These are phyloP conservation scores for Esperia sulphurella DNA, from an alignment of 2,888 invertebrate genomes.

Conservation along the genomic window DNA sequence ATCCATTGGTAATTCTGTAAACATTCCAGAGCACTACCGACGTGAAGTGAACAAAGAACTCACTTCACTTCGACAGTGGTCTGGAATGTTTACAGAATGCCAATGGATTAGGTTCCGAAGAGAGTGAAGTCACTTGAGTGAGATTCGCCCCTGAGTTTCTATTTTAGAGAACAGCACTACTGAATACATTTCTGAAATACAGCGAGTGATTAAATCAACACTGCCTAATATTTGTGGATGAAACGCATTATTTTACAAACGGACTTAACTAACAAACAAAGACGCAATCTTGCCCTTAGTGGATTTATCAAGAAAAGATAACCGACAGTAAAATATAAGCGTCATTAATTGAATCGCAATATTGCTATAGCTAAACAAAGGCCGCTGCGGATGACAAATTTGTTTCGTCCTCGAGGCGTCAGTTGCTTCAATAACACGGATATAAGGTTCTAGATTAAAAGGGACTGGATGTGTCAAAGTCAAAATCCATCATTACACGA, in stretches of 20 bases:
- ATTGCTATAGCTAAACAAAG: constrained; percentile 67
- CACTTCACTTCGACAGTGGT: too few species aligned
- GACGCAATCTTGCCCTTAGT: neutral
- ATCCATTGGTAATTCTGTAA: too few species aligned
- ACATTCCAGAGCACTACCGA: too few species aligned
- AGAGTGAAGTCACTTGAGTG: too few species aligned
- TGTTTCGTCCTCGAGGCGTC: constrained; percentile 47
- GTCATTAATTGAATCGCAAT: constrained; percentile 69
- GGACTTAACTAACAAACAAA: neutral
- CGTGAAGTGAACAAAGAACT: too few species aligned
- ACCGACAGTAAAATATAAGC: constrained; percentile 63
- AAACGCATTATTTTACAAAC: neutral
- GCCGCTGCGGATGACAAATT: constrained; percentile 61
- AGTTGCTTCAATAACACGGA: constrained; percentile 33
- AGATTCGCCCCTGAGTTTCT: too few species aligned
- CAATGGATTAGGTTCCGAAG: too few species aligned
- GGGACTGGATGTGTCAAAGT: neutral
- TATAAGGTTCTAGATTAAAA: neutral
- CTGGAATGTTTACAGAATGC: too few species aligned
- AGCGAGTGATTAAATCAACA: too few species aligned
- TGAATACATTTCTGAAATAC: too few species aligned
- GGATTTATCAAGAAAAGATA: constrained; percentile 56
- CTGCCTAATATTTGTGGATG: neutral
- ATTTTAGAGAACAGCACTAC: too few species aligned
- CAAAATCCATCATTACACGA: too few species aligned